Percentiles rank a stretch among this genome's conserved stretches.
Evolutionary conservation across 2,113 vertebrate species (phyloP).

Genomic region (Hippotragus niger): DNA sequence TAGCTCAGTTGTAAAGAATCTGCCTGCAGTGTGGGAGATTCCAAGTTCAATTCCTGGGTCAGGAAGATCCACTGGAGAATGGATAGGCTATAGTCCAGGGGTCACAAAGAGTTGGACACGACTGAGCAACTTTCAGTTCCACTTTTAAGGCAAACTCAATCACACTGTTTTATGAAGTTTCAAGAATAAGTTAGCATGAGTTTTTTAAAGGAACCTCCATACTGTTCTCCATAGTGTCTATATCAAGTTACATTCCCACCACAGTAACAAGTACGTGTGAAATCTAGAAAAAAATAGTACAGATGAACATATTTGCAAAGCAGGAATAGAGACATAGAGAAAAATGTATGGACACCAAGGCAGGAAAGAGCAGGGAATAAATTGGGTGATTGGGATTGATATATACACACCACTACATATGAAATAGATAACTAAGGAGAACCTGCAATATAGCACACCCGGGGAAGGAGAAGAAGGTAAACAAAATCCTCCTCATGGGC

Average conservation of each 20-base stretch:
- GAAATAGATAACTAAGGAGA: background rate
- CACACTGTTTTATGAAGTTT: background rate
- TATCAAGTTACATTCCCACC: background rate
- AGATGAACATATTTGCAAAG: background rate
- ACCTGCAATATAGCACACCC: background rate
- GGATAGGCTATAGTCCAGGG: background rate
- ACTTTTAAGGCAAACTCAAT: background rate
- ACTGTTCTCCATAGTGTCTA: background rate
- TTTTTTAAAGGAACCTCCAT: background rate
- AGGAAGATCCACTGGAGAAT: fast-evolving
- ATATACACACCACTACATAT: background rate
- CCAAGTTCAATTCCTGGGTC: background rate
- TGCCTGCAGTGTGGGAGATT: background rate
- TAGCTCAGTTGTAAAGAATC: background rate
- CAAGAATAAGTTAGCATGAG: background rate
- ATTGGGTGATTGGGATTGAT: background rate
- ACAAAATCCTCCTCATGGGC: background rate
- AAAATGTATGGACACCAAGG: background rate
- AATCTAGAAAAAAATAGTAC: background rate
- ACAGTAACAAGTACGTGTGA: background rate
- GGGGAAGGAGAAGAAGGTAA: background rate
- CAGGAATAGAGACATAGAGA: background rate
- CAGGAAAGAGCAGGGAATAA: background rate
- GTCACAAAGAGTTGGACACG: fast-evolving
- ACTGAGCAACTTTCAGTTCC: background rate